Conservation (phyloP, 2,113 vertebrate genomes). For the Paedocypris sp. region DNA sequence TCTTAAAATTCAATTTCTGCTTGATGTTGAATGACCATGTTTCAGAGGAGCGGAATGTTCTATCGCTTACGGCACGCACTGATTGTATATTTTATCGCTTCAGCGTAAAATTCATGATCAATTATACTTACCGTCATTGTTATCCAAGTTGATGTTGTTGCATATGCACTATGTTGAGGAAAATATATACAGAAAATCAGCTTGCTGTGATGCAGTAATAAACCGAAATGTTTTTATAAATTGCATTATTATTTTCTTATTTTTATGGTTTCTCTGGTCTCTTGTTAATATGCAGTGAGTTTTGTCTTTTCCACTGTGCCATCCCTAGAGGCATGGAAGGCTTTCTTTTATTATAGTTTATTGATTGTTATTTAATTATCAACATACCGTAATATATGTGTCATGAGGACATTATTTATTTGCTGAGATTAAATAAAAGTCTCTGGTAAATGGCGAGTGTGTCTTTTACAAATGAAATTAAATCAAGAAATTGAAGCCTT, state of each 20-base stretch:
- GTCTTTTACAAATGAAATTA: background rate
- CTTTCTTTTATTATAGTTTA: conserved; percentile 56
- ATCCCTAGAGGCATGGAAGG: conserved; percentile 45
- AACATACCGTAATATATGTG: conserved; percentile 54
- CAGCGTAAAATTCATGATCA: conserved; percentile 59
- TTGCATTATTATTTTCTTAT: conserved; percentile 21
- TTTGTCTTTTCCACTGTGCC: conserved; percentile 53
- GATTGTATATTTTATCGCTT: conserved; percentile 72
- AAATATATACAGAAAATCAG: conserved; percentile 53
- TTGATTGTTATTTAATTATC: conserved; percentile 59
- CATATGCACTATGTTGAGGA: conserved; percentile 63
- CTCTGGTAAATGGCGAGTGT: conserved; percentile 37
- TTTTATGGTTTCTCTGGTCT: conserved; percentile 55
- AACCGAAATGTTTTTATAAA: conserved; percentile 38
- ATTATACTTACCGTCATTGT: conserved; percentile 55
- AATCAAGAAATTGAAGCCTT: background rate
- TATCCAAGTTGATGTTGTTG: conserved; percentile 68
- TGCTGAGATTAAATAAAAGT: conserved; percentile 54
- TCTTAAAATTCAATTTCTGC: conserved; percentile 49
- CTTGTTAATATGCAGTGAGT: conserved; percentile 52
- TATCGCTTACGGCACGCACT: conserved; percentile 65
- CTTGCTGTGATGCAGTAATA: conserved; percentile 63
- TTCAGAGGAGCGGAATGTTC: conserved; percentile 59
- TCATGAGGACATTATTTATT: conserved; percentile 61
- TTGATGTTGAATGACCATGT: conserved; percentile 47